These are phyloP conservation scores for Agonopterix alstromeriana DNA, from an alignment of 2,888 invertebrate species.

Conservation along the genomic window DNA sequence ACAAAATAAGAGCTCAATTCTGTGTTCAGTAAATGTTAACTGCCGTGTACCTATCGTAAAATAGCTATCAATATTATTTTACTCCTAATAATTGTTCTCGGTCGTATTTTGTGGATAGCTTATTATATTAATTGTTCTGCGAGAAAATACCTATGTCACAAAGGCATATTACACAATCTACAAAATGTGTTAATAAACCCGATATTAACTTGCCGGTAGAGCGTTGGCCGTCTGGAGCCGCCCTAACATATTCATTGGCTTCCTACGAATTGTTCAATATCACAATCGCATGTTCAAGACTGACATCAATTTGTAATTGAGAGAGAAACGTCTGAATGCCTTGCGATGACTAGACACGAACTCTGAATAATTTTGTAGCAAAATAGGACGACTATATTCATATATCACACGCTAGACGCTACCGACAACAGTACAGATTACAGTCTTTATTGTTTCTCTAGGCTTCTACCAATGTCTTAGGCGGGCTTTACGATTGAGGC, in stretches of 20 bases:
- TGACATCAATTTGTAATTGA: conserved; percentile 18
- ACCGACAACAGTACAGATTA: conserved; percentile 44
- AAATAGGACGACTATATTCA: conserved; percentile 27
- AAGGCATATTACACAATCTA: no score
- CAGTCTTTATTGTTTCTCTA: conserved; percentile 51
- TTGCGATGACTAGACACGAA: conserved; percentile 24
- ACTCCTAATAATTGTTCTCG: no score
- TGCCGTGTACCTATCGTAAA: no score
- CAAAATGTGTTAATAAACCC: no score
- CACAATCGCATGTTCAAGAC: conserved; percentile 8
- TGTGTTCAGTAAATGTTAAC: no score
- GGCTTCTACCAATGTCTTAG: conserved; percentile 49
- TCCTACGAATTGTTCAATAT: conserved; percentile 4
- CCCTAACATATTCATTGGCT: conserved; percentile 4
- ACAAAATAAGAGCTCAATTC: no score
- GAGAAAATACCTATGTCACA: no score
- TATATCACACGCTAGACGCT: conserved; percentile 31
- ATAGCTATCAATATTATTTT: no score
- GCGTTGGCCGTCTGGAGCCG: no score
- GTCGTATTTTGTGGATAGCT: no score
- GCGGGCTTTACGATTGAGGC: conserved; percentile 60
- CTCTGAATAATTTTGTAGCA: conserved; percentile 26
- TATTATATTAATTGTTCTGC: no score
- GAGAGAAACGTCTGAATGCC: conserved; percentile 21
- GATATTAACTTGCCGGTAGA: no score